Evolutionary conservation across 2,113 vertebrate genomes (phyloP).

Genomic region (Mormyrus iriodes): DNA sequence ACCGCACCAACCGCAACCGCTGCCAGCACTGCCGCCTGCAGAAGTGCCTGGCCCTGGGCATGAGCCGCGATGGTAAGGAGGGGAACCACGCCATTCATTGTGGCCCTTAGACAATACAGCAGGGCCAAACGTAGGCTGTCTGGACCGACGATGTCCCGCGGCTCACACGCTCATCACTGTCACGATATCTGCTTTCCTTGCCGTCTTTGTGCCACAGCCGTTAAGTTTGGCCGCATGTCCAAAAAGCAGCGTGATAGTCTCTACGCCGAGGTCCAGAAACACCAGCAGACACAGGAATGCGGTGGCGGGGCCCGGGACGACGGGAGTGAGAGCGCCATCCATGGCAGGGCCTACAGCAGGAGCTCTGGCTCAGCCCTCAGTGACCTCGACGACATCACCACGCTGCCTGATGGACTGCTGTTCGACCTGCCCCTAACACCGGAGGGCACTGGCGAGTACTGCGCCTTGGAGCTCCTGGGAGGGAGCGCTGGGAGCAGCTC

Average conservation of each 20-base stretch:
- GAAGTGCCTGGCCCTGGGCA: constrained; percentile 82
- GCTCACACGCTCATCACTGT: not conserved
- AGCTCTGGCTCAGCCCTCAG: constrained; percentile 67
- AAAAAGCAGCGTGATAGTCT: constrained; percentile 89
- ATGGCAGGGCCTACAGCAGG: constrained; percentile 64
- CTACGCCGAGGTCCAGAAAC: constrained; percentile 85
- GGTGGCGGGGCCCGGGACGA: constrained; percentile 51
- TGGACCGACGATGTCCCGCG: not conserved
- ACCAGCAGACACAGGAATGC: constrained; percentile 77
- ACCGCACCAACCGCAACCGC: constrained; percentile 87
- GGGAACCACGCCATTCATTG: not conserved
- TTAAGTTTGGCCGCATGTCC: constrained; percentile 92
- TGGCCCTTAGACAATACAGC: not conserved
- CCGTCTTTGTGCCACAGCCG: constrained; percentile 55
- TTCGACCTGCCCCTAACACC: constrained; percentile 82
- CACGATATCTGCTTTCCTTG: not conserved
- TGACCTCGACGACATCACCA: constrained; percentile 74
- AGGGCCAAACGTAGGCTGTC: not conserved
- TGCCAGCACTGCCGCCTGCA: constrained; percentile 88
- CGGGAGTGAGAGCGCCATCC: constrained; percentile 40
- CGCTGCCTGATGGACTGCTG: constrained; percentile 71
- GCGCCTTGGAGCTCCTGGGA: constrained; percentile 69
- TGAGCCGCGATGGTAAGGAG: constrained; percentile 83
- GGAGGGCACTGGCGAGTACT: constrained; percentile 64
- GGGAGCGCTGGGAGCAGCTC: constrained; percentile 55